Base-by-base conservation (phyloP, 2,797 vertebrate genomes). In the Myripristis jacobus region DNA sequence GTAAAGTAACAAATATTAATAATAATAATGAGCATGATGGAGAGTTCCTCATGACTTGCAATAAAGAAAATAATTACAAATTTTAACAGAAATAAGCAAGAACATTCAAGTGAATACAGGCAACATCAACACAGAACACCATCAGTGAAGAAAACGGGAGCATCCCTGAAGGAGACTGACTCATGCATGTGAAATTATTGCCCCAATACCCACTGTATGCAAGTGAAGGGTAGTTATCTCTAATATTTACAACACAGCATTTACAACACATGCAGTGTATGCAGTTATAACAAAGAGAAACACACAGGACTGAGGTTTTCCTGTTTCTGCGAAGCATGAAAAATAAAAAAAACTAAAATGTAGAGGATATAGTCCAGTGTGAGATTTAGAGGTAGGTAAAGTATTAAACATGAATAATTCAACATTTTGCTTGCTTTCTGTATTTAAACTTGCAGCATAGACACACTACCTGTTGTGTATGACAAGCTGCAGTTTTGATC, bases 181-280 rank as follows among this genome's bases (percentile, higher is more conserved):
- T 21, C 63, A 68, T 66, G 55, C 38, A 70, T 60, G 43, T 64
- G 8, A 59, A 75, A 66, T 54, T 70, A 77, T 22, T 51, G 36
- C 15, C 61, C 18, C 13, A 41, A 11, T 7, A 46, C 5, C 60
- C 47, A 18, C 10, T 15, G 31, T 22, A 36, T 27, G 18, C n/a
- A 10, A 22, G 11, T 13, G 9, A 59, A 50, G 44, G 31, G 2
- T 34, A 4, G 0, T 36, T 54, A 36, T 15, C 7, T 73, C 64
- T 77, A 62, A 57, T 79, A 62, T 65, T 70, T 79, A 82, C 75
- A 79, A 61, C 58, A 77, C 22, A 59, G n/a, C 90, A 90, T 92
- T 75, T 89, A 91, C 86, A 92, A 57, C 47, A 55, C 13, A n/a
- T 51, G 6, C 27, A 29, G 27, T 29, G 34, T 55, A 70, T 63